Base-by-base conservation (phyloP, 30 jellyfish, hydroid and myxozoan species). In the Aurelia sp. region DNA sequence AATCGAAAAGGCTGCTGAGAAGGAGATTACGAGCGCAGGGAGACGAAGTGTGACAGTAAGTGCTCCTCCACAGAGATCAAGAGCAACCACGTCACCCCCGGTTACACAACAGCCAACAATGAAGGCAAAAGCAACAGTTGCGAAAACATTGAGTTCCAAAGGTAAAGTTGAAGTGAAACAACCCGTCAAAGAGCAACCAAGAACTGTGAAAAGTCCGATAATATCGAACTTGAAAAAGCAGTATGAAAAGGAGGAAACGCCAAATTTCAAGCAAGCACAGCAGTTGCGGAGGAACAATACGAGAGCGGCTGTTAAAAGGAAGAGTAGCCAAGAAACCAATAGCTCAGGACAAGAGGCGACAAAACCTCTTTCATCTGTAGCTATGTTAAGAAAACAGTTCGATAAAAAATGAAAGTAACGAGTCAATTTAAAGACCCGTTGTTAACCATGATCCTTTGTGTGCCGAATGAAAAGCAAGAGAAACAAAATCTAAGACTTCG, bases 381-480 rank as follows among this genome's bases (percentile, higher is more conserved):
- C 91, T 13, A 67, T 51, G 20, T 67, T 82, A 27, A 82, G 58
- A 47, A 82, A 67, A 60, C 82, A 82, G 40, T 82, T 82, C 68
- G 85, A 82, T 58, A 18, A 33, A 15, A 50, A 44, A 19, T 74
- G 38, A 53, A 44, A 5, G 15, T 44, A 44, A 44, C 13, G 2
- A 16, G 15, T 5, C 15, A 44, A 44, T 44, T 44, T 0, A 38
- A 38, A 38, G 50, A 38, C 50, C 9, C 9, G 3, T 38, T 38
- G 50, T 5, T 7, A 38, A 38, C 50, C 50, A 4, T 38, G 50
- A 38, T 38, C 50, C 50, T 7, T 38, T 38, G 50, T 4, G 9
- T 8, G 50, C 50, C 50, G 3, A 38, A 7, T 38, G 50, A 38
- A 4, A 38, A 38, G 47, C 47, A 35, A 35, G 47, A 35, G 5